Percentiles rank a stretch among this genome's conserved stretches.
Evolutionary conservation across 2,888 invertebrate genomes (phyloP).

Genomic region (Smittia aterrima): DNA sequence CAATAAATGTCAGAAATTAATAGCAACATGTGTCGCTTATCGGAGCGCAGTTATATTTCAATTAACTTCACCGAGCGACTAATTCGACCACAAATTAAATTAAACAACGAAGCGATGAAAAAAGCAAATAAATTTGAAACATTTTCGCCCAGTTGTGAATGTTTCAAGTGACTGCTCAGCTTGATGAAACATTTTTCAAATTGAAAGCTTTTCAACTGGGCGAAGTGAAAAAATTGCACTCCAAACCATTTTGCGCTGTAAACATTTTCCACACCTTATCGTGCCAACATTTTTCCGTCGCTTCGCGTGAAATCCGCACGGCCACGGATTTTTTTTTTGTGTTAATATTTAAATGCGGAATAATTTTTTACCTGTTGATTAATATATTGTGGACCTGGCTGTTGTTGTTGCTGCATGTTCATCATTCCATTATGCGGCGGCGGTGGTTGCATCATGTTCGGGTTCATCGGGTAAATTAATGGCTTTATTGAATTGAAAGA

Average conservation of each 20-base stretch:
- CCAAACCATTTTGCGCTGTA: background rate
- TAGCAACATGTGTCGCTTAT: constrained; percentile 27
- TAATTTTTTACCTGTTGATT: constrained; percentile 53
- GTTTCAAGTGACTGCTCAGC: no score
- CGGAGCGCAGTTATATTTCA: background rate
- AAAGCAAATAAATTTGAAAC: constrained; percentile 3
- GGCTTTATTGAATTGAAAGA: constrained; percentile 2
- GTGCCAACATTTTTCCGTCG: background rate
- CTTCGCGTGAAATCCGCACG: background rate
- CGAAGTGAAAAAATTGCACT: background rate
- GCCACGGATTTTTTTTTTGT: background rate
- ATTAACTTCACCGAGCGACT: background rate
- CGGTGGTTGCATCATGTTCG: constrained; percentile 41
- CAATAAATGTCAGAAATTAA: background rate
- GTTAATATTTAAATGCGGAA: background rate
- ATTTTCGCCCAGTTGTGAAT: no score
- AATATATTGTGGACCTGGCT: constrained; percentile 54
- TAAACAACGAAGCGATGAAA: constrained; percentile 12
- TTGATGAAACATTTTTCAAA: background rate
- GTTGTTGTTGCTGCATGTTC: constrained; percentile 47
- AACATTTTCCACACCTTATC: background rate
- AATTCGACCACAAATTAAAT: constrained; percentile 37
- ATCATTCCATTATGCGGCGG: constrained; percentile 23
- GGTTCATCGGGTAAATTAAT: constrained; percentile 40
- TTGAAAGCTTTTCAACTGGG: constrained; percentile 6